phyloP scores from a whole-genome alignment of 2,888 invertebrate genomes.

The Pyrochroa serraticornis region DNA sequence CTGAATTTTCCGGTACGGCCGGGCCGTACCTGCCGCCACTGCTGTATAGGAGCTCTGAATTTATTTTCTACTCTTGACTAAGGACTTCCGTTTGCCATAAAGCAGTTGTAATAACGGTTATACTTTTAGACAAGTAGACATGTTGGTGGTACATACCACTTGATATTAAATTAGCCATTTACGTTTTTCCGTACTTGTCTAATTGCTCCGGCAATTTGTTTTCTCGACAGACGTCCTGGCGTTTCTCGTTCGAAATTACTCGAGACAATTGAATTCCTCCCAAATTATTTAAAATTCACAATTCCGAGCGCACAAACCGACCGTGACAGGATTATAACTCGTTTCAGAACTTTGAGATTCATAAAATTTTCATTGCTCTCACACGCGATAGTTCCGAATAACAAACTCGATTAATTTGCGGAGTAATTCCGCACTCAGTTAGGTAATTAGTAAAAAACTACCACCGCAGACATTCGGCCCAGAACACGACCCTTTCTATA shows the following conservation, averaged over 20 bases:
- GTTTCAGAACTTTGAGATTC: constrained; percentile 14
- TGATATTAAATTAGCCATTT: background rate
- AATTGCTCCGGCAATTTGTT: constrained; percentile 3
- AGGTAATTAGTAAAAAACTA: constrained; percentile 35
- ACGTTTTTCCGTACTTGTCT: background rate
- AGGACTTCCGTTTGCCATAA: no score
- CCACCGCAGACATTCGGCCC: constrained; percentile 35
- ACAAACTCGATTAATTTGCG: constrained; percentile 32
- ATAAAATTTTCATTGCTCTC: constrained; percentile 35
- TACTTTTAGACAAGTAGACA: no score
- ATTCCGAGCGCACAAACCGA: background rate
- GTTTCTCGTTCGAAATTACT: background rate
- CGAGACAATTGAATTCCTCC: background rate
- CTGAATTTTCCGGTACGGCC: no score
- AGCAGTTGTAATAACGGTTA: no score
- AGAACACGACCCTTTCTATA: constrained; percentile 35
- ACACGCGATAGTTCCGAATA: constrained; percentile 10
- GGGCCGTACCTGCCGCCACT: no score
- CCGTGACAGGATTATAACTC: background rate
- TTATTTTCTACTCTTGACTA: no score
- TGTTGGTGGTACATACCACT: no score
- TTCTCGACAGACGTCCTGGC: background rate
- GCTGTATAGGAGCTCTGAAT: no score
- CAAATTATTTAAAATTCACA: background rate
- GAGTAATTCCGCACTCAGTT: constrained; percentile 29